Evolutionary conservation across 2,113 vertebrate species (phyloP).

Genomic region (Apistogramma diplotaenia): DNA sequence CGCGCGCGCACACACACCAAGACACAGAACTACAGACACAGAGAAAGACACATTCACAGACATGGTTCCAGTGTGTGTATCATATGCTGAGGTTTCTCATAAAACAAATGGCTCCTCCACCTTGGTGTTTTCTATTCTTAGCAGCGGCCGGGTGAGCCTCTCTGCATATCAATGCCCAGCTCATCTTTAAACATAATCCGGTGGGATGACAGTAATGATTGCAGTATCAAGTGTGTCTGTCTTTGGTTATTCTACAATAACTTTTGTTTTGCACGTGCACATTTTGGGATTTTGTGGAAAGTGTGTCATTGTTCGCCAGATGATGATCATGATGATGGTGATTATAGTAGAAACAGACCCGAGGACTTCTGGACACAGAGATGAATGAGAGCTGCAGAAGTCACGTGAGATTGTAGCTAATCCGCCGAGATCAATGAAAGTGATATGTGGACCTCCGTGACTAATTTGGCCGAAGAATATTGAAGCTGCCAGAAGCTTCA

Average conservation of each 20-base stretch:
- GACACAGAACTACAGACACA: neutral
- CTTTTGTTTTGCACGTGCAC: neutral
- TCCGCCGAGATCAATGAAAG: slow-evolving; percentile 11
- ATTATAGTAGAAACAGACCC: neutral
- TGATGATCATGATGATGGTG: neutral
- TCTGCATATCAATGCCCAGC: slow-evolving; percentile 47
- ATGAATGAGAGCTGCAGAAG: neutral
- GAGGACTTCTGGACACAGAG: neutral
- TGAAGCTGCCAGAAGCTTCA: neutral
- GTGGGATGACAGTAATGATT: neutral
- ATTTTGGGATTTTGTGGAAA: neutral
- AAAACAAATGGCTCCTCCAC: slow-evolving; percentile 37
- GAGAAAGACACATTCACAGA: neutral
- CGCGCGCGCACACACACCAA: neutral
- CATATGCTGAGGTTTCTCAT: slow-evolving; percentile 14
- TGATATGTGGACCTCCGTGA: neutral
- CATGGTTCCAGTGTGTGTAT: slow-evolving; percentile 1
- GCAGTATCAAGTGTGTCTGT: neutral
- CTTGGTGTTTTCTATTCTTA: slow-evolving; percentile 47
- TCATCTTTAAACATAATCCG: slow-evolving; percentile 57
- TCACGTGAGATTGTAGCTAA: neutral
- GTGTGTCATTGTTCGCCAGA: neutral
- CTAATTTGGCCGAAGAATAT: neutral
- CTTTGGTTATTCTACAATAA: neutral
- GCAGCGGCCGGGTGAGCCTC: slow-evolving; percentile 4